Evolutionary conservation across 2,113 vertebrate genomes (phyloP), one percentile per base, ranked within the genome.

Genomic region (Riparia riparia): DNA sequence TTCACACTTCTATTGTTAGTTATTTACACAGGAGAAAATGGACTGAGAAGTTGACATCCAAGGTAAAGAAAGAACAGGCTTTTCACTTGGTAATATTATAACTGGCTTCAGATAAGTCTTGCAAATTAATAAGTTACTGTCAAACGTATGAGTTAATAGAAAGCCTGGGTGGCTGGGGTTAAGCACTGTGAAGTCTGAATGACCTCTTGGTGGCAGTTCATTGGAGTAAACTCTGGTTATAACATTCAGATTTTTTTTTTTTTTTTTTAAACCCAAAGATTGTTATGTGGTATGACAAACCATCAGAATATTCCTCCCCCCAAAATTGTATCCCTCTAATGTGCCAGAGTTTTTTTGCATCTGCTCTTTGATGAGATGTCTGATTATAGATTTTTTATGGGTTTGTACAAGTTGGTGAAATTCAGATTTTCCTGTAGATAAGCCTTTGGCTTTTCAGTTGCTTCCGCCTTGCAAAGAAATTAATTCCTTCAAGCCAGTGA

Each of bases 401-500:
- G 3, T 83, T 56, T 65, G 39, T 58, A 14, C 0, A 15, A 66
- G 19, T 6, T 69, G 37, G 66, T 81, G 64, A 69, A 83, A 92
- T 86, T 89, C 42, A 51, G 74, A 34, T 94, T 93, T 94, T 69
- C 42, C 50, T 86, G 29, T 37, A 82, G 84, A 65, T 95, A 95
- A 96, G 51, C 49, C 54, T 68, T 84, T 84, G 86, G n/a, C 71
- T 51, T 94, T 90, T 90, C 53, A 24, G 53, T 71, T 93, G 57
- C 56, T 95, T 94, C 45, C 3, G 37, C 72, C 85, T 83, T 78
- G 88, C 20, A 68, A 96, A 86, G 50, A 80, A 93, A 93, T 88
- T 65, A 86, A 91, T 96, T 95, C 41, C 66, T 96, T 89, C 69
- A 93, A 94, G 81, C 53, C 49, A 91, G 69, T 2, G 6, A 82